phyloP scores from a whole-genome alignment of 2,888 invertebrate genomes.

The Epistrophe grossulariae region DNA sequence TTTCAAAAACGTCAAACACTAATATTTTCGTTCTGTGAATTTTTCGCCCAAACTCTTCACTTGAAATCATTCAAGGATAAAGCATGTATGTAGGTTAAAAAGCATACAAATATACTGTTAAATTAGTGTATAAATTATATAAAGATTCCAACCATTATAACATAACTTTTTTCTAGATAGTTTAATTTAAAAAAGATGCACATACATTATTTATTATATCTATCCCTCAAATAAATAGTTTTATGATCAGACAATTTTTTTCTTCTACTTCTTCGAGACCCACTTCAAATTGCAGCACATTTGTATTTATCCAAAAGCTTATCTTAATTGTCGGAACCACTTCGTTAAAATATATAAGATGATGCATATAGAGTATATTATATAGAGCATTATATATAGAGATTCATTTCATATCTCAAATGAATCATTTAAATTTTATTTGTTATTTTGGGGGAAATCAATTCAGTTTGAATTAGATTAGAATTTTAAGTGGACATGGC shows the following conservation, averaged over 20 bases:
- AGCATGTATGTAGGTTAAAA: too few species aligned
- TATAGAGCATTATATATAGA: too few species aligned
- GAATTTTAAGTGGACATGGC: conserved; percentile 14
- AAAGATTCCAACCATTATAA: too few species aligned
- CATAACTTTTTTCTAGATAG: too few species aligned
- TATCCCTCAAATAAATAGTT: not conserved
- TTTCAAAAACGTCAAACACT: too few species aligned
- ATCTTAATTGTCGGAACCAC: conserved; percentile 68
- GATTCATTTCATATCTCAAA: conserved; percentile 54
- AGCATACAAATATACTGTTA: too few species aligned
- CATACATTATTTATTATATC: too few species aligned
- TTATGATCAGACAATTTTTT: not conserved
- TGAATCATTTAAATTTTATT: conserved; percentile 55
- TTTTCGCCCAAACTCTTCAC: too few species aligned
- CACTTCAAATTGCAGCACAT: not conserved
- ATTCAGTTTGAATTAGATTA: conserved; percentile 25
- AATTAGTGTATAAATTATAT: too few species aligned
- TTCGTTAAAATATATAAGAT: conserved; percentile 64
- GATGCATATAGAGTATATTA: conserved; percentile 14
- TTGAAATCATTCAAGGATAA: too few species aligned
- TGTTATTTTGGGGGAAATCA: conserved; percentile 11
- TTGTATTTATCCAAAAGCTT: conserved; percentile 32
- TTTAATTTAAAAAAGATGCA: too few species aligned
- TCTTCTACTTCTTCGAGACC: not conserved
- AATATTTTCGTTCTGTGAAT: too few species aligned